Evolutionary conservation across 2,797 vertebrate species (phyloP).

Genomic region (Phylloscopus collybita): DNA sequence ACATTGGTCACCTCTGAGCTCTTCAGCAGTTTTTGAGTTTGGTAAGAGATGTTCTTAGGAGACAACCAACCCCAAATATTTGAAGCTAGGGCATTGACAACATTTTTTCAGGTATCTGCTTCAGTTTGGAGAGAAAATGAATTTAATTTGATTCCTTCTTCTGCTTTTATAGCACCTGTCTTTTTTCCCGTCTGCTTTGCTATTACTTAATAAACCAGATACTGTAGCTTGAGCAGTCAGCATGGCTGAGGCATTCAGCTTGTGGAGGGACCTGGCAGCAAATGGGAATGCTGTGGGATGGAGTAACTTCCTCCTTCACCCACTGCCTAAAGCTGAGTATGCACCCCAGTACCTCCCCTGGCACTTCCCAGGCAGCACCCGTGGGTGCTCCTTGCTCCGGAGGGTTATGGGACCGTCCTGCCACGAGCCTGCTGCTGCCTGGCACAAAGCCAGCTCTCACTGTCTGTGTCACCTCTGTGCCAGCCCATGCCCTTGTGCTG

Average conservation of each 20-base stretch:
- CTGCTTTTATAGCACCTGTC: background rate
- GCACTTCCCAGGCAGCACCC: fast-evolving
- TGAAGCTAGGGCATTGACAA: background rate
- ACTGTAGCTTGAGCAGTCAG: background rate
- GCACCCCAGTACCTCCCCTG: background rate
- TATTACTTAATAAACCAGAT: background rate
- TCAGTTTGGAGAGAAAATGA: background rate
- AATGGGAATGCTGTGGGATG: background rate
- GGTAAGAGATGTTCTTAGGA: background rate
- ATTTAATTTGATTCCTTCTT: background rate
- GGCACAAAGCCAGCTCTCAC: background rate
- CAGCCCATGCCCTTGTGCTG: fast-evolving
- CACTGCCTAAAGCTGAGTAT: background rate
- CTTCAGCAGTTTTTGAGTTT: background rate
- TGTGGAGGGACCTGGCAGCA: background rate
- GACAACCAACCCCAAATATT: background rate
- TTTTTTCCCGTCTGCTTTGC: background rate
- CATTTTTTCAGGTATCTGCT: background rate
- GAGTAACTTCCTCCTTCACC: background rate
- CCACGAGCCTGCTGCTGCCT: background rate
- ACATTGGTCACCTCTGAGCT: no score
- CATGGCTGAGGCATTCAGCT: background rate
- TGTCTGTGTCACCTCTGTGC: background rate
- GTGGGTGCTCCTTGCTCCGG: background rate
- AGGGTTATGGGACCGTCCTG: background rate